These are phyloP conservation scores for Accipiter cooperii DNA, from an alignment of 2,113 vertebrate species.

Conservation along the genomic window DNA sequence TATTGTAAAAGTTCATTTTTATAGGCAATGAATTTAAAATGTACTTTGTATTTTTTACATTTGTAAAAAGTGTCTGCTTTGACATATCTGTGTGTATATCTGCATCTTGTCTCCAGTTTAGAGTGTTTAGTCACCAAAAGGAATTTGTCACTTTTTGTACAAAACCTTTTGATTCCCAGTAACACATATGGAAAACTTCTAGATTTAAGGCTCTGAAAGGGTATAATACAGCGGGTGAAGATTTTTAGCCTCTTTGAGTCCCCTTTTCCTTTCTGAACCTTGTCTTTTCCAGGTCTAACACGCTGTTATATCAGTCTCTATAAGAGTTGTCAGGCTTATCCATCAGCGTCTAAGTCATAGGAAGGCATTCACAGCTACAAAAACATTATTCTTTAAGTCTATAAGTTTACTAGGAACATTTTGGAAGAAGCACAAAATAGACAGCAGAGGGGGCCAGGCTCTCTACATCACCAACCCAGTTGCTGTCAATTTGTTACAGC, in stretches of 20 bases:
- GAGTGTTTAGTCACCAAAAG: background rate
- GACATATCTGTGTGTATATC: background rate
- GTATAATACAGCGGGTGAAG: background rate
- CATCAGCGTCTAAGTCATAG: background rate
- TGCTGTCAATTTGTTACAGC: constrained; percentile 33
- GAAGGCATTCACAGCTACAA: background rate
- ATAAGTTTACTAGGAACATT: background rate
- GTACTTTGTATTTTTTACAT: background rate
- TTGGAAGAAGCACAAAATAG: constrained; percentile 43
- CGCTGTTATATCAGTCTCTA: background rate
- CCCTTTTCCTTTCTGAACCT: background rate
- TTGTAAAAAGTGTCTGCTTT: background rate
- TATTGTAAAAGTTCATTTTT: background rate
- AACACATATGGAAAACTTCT: background rate
- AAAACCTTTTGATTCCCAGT: background rate
- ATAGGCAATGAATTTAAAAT: background rate
- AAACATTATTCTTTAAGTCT: background rate
- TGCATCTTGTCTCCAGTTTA: background rate
- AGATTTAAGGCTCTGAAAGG: background rate
- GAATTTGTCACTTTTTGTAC: background rate
- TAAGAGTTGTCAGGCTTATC: background rate
- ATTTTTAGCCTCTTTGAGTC: background rate
- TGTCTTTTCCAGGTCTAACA: background rate
- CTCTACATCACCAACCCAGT: constrained; percentile 36
- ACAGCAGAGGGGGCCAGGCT: constrained; percentile 68